Evolutionary conservation across 1,140 invertebrate species (phyloP).

Genomic region (Apis laboriosa): DNA sequence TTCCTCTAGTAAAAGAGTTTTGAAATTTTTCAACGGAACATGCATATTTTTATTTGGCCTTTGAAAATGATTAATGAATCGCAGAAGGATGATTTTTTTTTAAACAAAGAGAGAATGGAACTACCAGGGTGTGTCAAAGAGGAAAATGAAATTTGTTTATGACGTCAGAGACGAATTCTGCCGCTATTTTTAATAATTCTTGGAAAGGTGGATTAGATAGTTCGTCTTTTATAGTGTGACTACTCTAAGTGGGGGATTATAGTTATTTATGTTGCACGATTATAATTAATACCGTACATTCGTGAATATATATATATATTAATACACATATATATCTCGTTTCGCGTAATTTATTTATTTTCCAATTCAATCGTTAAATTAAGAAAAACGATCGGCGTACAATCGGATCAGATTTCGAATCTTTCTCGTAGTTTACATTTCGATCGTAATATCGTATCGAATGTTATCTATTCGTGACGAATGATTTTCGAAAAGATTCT

Average conservation of each 20-base stretch:
- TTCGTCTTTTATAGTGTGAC: not conserved
- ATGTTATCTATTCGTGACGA: no score
- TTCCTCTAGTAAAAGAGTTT: no score
- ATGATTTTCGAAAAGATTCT: not conserved
- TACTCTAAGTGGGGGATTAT: not conserved
- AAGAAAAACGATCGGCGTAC: no score
- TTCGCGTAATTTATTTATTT: no score
- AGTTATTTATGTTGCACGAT: not conserved
- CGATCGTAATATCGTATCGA: no score
- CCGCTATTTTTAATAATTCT: conserved; percentile 16
- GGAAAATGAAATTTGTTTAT: not conserved
- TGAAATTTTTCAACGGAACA: no score
- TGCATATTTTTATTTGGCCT: no score
- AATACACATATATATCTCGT: no score
- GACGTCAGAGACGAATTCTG: not conserved
- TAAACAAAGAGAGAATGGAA: not conserved
- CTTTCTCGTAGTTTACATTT: no score
- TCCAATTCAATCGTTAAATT: no score
- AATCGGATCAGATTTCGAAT: no score
- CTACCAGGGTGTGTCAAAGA: not conserved
- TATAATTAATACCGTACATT: not conserved
- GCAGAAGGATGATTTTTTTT: not conserved
- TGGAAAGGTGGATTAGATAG: not conserved
- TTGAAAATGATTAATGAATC: not conserved
- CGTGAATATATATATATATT: not conserved